These are phyloP conservation scores for Caenorhabditis sp. DNA, from an alignment of 2,888 invertebrate genomes.

Conservation along the genomic window DNA sequence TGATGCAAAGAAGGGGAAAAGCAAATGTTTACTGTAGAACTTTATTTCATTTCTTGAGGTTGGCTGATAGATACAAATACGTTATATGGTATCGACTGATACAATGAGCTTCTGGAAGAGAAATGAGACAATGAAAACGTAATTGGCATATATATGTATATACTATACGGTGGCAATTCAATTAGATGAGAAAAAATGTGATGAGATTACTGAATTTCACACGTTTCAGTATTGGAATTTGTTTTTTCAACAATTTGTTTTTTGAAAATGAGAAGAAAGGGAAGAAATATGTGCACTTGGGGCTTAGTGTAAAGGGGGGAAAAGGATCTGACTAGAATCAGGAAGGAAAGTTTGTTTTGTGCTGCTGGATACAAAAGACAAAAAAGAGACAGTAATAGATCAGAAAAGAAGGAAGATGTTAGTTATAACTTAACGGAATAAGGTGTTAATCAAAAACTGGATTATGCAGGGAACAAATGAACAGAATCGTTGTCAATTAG, in stretches of 20 bases:
- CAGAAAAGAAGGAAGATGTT: too few relatives aligned
- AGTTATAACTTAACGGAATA: constrained; percentile 36
- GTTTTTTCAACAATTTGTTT: constrained; percentile 16
- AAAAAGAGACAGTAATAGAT: too few relatives aligned
- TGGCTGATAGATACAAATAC: background rate
- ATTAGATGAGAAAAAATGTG: background rate
- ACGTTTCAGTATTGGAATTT: constrained; percentile 61
- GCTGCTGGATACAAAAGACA: constrained; percentile 17
- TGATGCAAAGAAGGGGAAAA: constrained; percentile 14
- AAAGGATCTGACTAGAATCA: constrained; percentile 51
- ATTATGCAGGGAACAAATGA: constrained; percentile 25
- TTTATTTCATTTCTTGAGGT: constrained; percentile 15
- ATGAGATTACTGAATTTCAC: constrained; percentile 57
- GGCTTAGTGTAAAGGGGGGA: background rate
- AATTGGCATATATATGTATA: too few relatives aligned
- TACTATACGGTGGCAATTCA: too few relatives aligned
- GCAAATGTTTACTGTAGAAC: background rate
- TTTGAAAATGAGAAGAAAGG: background rate
- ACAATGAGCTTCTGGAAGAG: too few relatives aligned
- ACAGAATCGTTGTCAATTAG: background rate
- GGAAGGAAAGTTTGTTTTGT: constrained; percentile 39
- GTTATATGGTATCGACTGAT: too few relatives aligned
- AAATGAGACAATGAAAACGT: too few relatives aligned
- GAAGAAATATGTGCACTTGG: constrained; percentile 16
- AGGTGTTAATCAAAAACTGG: too few relatives aligned